These are phyloP conservation scores for Selenia dentaria DNA, from an alignment of 2,888 invertebrate genomes.

Conservation along the genomic window DNA sequence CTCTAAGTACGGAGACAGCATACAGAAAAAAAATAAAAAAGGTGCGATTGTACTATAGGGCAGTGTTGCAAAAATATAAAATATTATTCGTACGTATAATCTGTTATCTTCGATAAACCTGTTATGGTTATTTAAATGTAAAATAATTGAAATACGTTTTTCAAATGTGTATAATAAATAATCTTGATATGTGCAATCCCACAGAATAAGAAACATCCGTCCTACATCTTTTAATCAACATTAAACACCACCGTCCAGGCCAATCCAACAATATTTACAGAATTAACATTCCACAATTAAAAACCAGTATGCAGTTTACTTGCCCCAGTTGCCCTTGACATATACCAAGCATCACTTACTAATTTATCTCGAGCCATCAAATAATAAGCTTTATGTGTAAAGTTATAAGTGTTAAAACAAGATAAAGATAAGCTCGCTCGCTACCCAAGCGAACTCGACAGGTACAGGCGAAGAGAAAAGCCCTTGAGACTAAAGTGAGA, in stretches of 20 bases:
- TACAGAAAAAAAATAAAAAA: no score
- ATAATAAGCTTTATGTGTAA: conserved; percentile 38
- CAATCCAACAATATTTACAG: conserved; percentile 19
- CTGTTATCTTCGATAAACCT: no score
- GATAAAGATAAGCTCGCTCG: conserved; percentile 38
- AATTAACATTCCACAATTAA: conserved; percentile 42
- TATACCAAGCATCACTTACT: conserved; percentile 36
- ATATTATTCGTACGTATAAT: no score
- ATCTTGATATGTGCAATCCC: no score
- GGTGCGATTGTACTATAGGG: no score
- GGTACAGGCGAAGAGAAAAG: conserved; percentile 13
- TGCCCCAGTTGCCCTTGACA: conserved; percentile 66
- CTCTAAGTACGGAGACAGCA: no score
- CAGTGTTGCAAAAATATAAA: no score
- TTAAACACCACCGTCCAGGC: conserved; percentile 1
- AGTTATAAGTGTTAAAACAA: conserved; percentile 40
- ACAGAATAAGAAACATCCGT: no score
- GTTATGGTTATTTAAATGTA: no score
- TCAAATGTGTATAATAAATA: no score
- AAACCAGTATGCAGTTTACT: conserved; percentile 49
- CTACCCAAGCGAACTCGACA: conserved; percentile 43
- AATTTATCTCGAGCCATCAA: conserved; percentile 1
- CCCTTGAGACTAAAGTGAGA: neutral
- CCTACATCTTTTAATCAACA: no score
- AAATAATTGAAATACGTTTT: no score